Percentiles rank a stretch among this genome's conserved stretches.
phyloP scores from a whole-genome alignment of 2,888 invertebrate species.

The Oxycera nigricornis region DNA sequence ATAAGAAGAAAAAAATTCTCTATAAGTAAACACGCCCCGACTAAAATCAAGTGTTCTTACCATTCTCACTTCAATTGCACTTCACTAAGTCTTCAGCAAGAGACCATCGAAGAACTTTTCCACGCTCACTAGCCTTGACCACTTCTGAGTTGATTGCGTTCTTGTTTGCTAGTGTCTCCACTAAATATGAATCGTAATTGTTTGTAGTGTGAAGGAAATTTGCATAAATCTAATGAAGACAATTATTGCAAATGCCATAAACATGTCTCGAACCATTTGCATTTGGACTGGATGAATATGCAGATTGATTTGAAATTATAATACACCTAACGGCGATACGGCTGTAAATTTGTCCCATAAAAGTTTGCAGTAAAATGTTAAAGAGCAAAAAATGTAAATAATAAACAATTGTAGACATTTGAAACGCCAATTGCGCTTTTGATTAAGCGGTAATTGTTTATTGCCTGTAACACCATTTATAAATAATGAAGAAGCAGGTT shows the following conservation, averaged over 20 bases:
- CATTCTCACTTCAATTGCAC: background rate
- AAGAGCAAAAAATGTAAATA: no score
- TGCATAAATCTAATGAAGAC: background rate
- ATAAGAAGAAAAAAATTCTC: conserved; percentile 28
- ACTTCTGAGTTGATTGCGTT: background rate
- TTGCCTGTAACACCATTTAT: no score
- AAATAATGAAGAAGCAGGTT: no score
- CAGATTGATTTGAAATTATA: background rate
- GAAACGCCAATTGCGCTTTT: no score
- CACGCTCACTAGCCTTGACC: conserved; percentile 6
- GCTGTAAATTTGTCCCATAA: no score
- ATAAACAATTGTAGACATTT: no score
- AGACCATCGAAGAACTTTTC: background rate
- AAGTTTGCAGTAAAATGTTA: no score
- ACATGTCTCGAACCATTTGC: background rate
- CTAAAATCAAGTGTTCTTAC: conserved; percentile 1
- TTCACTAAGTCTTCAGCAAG: background rate
- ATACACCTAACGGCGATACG: background rate
- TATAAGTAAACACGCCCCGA: conserved; percentile 14
- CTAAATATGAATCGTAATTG: background rate
- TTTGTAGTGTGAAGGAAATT: background rate
- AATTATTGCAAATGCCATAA: conserved; percentile 11
- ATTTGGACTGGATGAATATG: background rate
- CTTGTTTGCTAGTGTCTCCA: background rate
- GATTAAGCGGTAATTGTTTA: no score